Base-by-base conservation (phyloP, 2,888 invertebrate genomes). In the Polietes domitor region DNA sequence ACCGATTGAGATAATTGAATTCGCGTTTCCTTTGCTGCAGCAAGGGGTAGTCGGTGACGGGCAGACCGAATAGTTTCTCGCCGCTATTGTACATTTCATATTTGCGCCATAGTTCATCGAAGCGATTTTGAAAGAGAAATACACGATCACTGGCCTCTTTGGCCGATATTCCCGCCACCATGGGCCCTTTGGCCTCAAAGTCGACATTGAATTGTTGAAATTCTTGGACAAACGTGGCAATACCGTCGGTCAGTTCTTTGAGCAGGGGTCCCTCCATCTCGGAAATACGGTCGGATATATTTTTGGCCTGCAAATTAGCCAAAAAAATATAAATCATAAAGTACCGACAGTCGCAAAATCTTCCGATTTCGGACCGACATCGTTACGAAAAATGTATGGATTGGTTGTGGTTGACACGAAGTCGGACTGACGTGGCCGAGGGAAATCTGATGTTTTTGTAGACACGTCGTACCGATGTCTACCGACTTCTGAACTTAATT, bases 71-170 rank as follows among this genome's bases (percentile, higher is more conserved):
- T 68, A 98, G 92, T 86, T 94, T 95, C 92, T 98, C 97, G 37
- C 97, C 97, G 87, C 94, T 96, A 55, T 95, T 95, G 91, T 96
- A 97, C 93, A 96, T 97, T 91, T 96, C 95, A 88, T 94, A 97
- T 89, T 95, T 94, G 71, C 96, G 93, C 95, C 96, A 96, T 12
- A 98, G 92, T 68, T 97, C 96, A 89, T 98, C 97, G 89, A 97
- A 97, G 85, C 95, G 94, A 86, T 94, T 94, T 93, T 97, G 96
- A 89, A 96, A 97, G 86, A 95, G 91, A 75, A 96, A 93, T 5
- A 91, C 95, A 93, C 96, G 94, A 91, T 97, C 97, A 87, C 97
- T 97, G 21, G 98, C 98, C 92, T 98, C 98, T 87, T 96, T 94
- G 0, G 98, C 97, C 0, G 95, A 93, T 32, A 98, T 94, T 0